These are phyloP conservation scores for Rhogogaster chlorosoma DNA, from an alignment of 2,888 invertebrate species.

Conservation along the genomic window DNA sequence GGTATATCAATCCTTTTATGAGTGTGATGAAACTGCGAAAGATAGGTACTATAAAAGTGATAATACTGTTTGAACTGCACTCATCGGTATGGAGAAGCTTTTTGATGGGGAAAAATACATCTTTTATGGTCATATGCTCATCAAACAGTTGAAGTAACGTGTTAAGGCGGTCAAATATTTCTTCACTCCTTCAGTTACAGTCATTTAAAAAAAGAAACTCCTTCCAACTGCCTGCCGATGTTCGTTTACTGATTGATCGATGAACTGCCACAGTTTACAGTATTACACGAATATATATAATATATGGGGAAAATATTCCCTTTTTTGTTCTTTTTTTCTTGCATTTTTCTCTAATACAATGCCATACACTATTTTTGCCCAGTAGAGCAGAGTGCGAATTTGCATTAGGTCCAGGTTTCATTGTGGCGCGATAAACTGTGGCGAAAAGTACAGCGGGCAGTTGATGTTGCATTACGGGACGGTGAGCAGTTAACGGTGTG, in stretches of 20 bases:
- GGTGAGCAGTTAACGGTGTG: constrained; percentile 45
- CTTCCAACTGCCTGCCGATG: not conserved
- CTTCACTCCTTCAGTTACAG: too few relatives aligned
- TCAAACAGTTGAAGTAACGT: too few relatives aligned
- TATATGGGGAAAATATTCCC: too few relatives aligned
- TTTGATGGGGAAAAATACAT: not conserved
- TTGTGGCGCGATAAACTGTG: constrained; percentile 13
- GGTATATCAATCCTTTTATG: not conserved
- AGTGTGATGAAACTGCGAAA: not conserved
- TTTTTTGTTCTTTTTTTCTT: too few relatives aligned
- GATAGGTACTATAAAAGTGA: not conserved
- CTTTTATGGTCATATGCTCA: not conserved
- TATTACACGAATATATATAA: too few relatives aligned
- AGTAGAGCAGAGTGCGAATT: not conserved
- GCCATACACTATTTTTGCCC: not conserved
- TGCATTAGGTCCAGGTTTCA: not conserved
- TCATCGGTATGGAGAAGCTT: too few relatives aligned
- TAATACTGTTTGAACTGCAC: not conserved
- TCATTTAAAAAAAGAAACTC: too few relatives aligned
- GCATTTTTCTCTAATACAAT: not conserved
- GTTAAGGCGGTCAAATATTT: too few relatives aligned
- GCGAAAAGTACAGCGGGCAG: not conserved
- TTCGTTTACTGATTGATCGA: not conserved
- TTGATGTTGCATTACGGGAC: constrained; percentile 32
- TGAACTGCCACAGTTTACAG: too few relatives aligned